phyloP scores from a whole-genome alignment of 2,888 invertebrate genomes.

The Brachypalpus laphriformis region DNA sequence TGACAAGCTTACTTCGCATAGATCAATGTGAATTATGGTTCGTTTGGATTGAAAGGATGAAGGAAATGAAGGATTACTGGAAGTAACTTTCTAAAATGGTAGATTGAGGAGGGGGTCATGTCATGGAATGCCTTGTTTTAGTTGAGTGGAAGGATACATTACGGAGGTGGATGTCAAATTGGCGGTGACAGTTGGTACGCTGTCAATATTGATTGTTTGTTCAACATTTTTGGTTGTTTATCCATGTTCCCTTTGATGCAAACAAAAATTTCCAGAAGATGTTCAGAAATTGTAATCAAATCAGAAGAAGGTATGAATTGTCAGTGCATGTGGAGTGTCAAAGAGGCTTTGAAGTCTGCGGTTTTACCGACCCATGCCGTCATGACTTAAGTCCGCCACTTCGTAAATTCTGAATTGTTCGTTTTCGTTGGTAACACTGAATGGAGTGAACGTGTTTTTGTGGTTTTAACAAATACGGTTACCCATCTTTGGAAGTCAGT shows the following conservation, averaged over 20 bases:
- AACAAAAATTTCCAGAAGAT: not conserved
- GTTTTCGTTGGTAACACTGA: too few species aligned
- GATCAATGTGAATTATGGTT: conserved; percentile 61
- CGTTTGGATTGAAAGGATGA: conserved; percentile 34
- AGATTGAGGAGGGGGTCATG: not conserved
- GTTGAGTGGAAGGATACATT: conserved; percentile 1
- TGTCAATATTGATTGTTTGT: conserved; percentile 41
- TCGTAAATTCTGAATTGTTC: too few species aligned
- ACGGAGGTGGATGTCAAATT: conserved; percentile 28
- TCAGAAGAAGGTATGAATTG: not conserved
- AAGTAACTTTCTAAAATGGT: conserved; percentile 10
- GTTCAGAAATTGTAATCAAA: not conserved
- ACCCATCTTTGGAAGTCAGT: too few species aligned
- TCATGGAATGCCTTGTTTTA: conserved; percentile 19
- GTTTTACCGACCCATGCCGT: too few species aligned
- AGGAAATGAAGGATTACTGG: conserved; percentile 31
- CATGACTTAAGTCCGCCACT: too few species aligned
- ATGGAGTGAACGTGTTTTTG: too few species aligned
- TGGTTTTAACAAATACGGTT: too few species aligned
- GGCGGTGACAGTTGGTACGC: conserved; percentile 42
- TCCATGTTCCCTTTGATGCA: not conserved
- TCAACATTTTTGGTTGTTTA: conserved; percentile 2
- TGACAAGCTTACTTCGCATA: conserved; percentile 39
- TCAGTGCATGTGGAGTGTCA: not conserved
- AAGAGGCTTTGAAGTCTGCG: too few species aligned